Percentiles rank a stretch among this genome's conserved stretches.
These are phyloP conservation scores for Morpho achilles DNA, from an alignment of 2,888 invertebrate species.

Conservation along the genomic window DNA sequence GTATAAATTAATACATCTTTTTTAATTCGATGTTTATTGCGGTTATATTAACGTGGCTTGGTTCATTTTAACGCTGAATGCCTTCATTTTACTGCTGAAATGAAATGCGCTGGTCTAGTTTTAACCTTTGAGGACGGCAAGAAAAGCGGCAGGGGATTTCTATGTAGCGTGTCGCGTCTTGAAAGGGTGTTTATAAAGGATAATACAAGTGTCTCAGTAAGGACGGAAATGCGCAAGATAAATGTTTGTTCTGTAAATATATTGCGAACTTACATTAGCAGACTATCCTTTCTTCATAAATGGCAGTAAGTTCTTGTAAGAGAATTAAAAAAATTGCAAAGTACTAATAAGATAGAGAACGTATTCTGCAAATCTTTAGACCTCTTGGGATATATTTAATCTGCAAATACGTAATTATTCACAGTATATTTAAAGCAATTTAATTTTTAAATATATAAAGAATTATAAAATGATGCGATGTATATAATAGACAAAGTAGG, in stretches of 20 bases:
- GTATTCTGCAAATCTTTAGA: no score
- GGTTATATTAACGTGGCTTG: conserved; percentile 23
- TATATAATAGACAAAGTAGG: no score
- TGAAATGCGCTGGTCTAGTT: conserved; percentile 53
- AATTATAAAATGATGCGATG: no score
- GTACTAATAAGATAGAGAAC: no score
- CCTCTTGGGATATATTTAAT: no score
- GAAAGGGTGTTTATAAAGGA: conserved; percentile 22
- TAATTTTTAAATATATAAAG: no score
- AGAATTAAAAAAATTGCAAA: no score
- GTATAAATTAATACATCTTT: not conserved
- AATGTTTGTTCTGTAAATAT: conserved; percentile 3
- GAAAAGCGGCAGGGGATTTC: conserved; percentile 31
- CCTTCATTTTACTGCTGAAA: conserved; percentile 55
- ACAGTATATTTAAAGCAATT: no score
- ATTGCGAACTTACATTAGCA: not conserved
- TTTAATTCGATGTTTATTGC: not conserved
- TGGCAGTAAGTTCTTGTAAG: no score
- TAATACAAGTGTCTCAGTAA: conserved; percentile 9
- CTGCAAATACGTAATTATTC: no score
- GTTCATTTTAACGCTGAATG: conserved; percentile 66
- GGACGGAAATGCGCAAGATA: not conserved
- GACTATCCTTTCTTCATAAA: no score
- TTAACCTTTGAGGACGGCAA: conserved; percentile 55
- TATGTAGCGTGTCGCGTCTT: conserved; percentile 14